These are phyloP conservation scores for Bothrops jararaca DNA, from an alignment of 2,113 vertebrate genomes.

Conservation along the genomic window DNA sequence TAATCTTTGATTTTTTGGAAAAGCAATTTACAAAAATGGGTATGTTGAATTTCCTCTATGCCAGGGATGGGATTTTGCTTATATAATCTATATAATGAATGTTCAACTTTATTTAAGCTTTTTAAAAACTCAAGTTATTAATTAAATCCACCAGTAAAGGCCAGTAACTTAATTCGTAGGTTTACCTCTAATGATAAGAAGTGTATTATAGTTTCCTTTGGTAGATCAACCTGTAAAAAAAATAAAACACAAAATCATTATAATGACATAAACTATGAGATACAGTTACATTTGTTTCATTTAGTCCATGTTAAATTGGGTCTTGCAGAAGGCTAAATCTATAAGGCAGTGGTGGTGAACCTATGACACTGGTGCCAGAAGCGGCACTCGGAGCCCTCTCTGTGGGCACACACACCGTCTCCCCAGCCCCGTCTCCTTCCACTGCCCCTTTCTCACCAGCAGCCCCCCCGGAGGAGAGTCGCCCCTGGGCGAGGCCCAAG, in stretches of 20 bases:
- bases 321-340: neutral
- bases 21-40: neutral
- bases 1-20: neutral
- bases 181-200: slow-evolving; percentile 92
- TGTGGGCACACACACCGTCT: too few species aligned
- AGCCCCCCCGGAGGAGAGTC: too few species aligned
- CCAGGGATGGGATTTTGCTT: neutral
- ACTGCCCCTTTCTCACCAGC: too few species aligned
- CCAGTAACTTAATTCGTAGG: slow-evolving; percentile 19
- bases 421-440: too few species aligned
- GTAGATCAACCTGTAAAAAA: slow-evolving; percentile 86
- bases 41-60: neutral
- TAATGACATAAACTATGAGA: neutral
- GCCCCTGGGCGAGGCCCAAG: too few species aligned
- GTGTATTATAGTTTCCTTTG: slow-evolving; percentile 90
- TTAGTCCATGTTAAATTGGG: neutral
- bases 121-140: neutral
- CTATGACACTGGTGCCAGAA: too few species aligned
- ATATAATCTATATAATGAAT: neutral
- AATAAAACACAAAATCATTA: neutral
- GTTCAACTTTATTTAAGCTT: slow-evolving; percentile 14
- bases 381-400: too few species aligned
- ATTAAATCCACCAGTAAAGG: neutral
- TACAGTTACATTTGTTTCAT: neutral
- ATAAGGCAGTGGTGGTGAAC: neutral